These are phyloP conservation scores for Caenorhabditis sp. DNA, from an alignment of 2,888 invertebrate genomes.

Conservation along the genomic window DNA sequence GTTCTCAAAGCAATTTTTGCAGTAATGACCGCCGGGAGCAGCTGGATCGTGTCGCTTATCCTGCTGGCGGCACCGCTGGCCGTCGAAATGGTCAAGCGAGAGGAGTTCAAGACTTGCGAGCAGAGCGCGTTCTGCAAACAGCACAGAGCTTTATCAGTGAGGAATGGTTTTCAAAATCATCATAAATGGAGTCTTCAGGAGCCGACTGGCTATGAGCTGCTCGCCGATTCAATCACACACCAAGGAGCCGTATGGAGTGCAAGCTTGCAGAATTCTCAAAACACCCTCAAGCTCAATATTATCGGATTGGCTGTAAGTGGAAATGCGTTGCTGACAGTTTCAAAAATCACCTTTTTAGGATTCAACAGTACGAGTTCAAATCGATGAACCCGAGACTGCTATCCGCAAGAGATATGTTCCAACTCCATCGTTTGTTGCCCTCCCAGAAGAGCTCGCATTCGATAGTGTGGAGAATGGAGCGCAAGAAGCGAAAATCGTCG, in stretches of 20 bases:
- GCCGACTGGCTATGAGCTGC: slow-evolving; percentile 76
- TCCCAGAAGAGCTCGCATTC: slow-evolving; percentile 64
- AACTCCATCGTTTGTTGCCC: slow-evolving; percentile 65
- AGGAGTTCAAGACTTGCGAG: slow-evolving; percentile 82
- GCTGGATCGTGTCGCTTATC: slow-evolving; percentile 25
- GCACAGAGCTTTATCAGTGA: slow-evolving; percentile 71
- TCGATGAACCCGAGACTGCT: slow-evolving; percentile 72
- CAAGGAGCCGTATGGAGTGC: slow-evolving; percentile 55
- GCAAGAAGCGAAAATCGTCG: slow-evolving; percentile 53
- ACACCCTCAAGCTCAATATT: slow-evolving; percentile 64
- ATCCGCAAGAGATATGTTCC: slow-evolving; percentile 71
- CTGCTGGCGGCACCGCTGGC: slow-evolving; percentile 30
- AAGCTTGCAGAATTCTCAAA: slow-evolving; percentile 61
- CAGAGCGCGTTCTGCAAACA: slow-evolving; percentile 82
- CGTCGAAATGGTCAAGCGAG: slow-evolving; percentile 73
- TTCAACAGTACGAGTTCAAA: slow-evolving; percentile 71
- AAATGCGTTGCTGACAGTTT: no score
- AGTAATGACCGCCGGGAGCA: slow-evolving; percentile 66
- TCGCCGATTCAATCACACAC: slow-evolving; percentile 48
- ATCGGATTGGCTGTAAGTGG: slow-evolving; percentile 56
- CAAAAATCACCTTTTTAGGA: slow-evolving; percentile 51
- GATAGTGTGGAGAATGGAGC: slow-evolving; percentile 57
- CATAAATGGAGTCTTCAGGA: slow-evolving; percentile 65
- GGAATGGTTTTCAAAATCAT: slow-evolving; percentile 35
- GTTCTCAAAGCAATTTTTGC: slow-evolving; percentile 10